A percentile compares a stretch with the other conserved stretches of the same genome.
Evolutionary conservation across 2,888 invertebrate species (phyloP).

Genomic region (Antitype chi): DNA sequence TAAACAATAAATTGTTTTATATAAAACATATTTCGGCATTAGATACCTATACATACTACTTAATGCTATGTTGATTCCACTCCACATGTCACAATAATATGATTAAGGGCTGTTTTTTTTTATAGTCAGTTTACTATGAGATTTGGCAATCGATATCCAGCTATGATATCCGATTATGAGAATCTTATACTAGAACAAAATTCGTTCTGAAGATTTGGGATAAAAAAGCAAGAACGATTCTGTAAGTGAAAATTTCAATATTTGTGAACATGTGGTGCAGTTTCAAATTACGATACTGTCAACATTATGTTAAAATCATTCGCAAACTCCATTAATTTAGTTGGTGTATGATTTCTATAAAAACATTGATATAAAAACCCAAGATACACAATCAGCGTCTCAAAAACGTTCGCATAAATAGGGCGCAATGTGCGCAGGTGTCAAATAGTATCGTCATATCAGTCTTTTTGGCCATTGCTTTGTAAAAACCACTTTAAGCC

Average conservation of each 20-base stretch:
- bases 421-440: too few species aligned
- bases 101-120: not conserved
- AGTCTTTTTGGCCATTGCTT: too few species aligned
- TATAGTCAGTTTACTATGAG: not conserved
- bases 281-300: constrained; percentile 37
- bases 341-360: constrained; percentile 17
- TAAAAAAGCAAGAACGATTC: not conserved
- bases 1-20: constrained; percentile 77
- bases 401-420: too few species aligned
- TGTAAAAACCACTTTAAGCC: too few species aligned
- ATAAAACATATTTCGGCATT: constrained; percentile 78
- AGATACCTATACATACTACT: constrained; percentile 72
- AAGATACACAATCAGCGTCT: too few species aligned
- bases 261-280: constrained; percentile 33
- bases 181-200: not conserved
- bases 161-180: not conserved
- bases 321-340: constrained; percentile 9
- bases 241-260: not conserved
- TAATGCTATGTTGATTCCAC: constrained; percentile 35
- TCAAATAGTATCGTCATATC: too few species aligned
- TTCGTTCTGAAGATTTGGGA: not conserved
- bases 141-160: not conserved
- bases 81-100: constrained; percentile 32
- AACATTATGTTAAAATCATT: constrained; percentile 48
- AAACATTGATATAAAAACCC: not conserved